Conservation (phyloP, 2,888 invertebrate species). For the Mythimna albipuncta region DNA sequence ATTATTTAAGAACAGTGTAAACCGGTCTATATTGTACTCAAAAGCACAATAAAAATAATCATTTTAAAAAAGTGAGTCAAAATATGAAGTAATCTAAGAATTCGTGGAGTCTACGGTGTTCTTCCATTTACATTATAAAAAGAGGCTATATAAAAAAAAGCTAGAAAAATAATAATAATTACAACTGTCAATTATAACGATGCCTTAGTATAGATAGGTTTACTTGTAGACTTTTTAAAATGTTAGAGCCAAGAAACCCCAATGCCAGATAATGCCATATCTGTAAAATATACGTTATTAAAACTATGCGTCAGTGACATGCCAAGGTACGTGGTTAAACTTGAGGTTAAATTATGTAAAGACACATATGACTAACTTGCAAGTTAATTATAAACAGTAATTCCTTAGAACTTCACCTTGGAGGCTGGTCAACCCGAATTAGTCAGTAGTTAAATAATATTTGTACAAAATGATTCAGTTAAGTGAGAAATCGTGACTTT, state of each 20-base stretch:
- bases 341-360: slow-evolving; percentile 29
- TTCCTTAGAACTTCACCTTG: slow-evolving; percentile 34
- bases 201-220: too few species aligned
- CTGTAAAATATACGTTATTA: not conserved
- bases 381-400: not conserved
- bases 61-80: too few species aligned
- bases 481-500: slow-evolving; percentile 1
- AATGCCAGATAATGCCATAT: slow-evolving; percentile 9
- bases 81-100: too few species aligned
- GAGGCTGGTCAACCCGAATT: slow-evolving; percentile 4
- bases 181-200: too few species aligned
- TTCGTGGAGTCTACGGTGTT: too few species aligned
- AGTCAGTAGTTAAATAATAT: slow-evolving; percentile 10
- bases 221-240: too few species aligned
- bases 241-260: slow-evolving; percentile 12
- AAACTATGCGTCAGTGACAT: slow-evolving; percentile 24
- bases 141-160: too few species aligned
- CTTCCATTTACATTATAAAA: too few species aligned
- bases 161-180: too few species aligned
- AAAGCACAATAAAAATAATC: too few species aligned
- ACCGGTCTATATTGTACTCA: too few species aligned
- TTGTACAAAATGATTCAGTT: slow-evolving; percentile 7
- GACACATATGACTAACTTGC: slow-evolving; percentile 3
- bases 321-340: slow-evolving; percentile 15
- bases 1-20: too few species aligned